Percentiles rank a stretch among this genome's conserved stretches.
phyloP scores from a whole-genome alignment of 2,888 invertebrate genomes.

The Aleiodes alternator region DNA sequence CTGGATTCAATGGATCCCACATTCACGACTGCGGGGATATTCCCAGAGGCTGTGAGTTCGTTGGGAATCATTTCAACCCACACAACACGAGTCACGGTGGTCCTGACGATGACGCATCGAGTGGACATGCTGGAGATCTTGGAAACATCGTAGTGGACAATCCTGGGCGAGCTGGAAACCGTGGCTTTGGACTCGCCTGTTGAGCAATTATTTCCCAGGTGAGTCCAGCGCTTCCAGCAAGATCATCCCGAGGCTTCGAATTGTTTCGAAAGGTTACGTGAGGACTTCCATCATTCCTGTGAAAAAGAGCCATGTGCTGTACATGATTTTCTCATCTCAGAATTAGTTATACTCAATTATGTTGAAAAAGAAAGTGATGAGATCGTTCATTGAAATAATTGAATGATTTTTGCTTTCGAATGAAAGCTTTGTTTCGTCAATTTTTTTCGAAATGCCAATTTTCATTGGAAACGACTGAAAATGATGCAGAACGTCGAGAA shows the following conservation, averaged over 20 bases:
- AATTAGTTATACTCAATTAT: too few species aligned
- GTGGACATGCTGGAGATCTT: conserved; percentile 81
- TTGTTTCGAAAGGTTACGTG: conserved; percentile 82
- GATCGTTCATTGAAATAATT: too few species aligned
- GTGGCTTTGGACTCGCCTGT: conserved; percentile 86
- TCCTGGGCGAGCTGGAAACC: conserved; percentile 84
- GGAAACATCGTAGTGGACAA: conserved; percentile 80
- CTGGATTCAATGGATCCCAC: conserved; percentile 79
- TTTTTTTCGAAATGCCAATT: too few species aligned
- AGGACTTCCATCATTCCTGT: not conserved
- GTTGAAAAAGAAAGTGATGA: too few species aligned
- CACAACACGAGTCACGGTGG: conserved; percentile 76
- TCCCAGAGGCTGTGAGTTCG: conserved; percentile 79
- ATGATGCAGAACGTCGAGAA: too few species aligned
- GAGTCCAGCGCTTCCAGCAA: too few species aligned
- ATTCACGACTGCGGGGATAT: conserved; percentile 87
- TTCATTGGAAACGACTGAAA: too few species aligned
- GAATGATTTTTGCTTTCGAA: too few species aligned
- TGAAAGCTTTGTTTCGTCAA: too few species aligned
- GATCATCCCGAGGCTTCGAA: conserved; percentile 90
- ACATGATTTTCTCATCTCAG: not conserved
- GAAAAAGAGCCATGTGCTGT: not conserved
- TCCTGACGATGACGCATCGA: conserved; percentile 73
- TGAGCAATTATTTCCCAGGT: too few species aligned
- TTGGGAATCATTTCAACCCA: conserved; percentile 81